Evolutionary conservation across 2,797 vertebrate genomes (phyloP), one percentile per base, ranked within the genome.

Genomic region (Phalanger gymnotis): DNA sequence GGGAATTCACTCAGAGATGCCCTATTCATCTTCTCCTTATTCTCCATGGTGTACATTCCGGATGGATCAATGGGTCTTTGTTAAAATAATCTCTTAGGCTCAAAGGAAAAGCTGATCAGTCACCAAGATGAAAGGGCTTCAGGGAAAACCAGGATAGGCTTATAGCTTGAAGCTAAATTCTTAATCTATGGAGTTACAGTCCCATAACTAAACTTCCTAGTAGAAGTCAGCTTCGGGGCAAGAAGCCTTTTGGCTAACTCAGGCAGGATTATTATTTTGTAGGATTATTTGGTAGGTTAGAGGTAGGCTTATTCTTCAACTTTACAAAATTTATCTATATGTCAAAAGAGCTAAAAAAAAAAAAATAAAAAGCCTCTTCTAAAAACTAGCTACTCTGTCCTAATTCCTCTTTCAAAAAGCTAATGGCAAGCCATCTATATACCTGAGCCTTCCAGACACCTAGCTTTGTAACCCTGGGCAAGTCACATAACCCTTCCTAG

Each of bases 291-390:
- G n/a, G 19, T 25, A 87, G 61, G 34, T 73, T 14, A 73, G 40
- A 87, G 1, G 10, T 87, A 87, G 40, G 40, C 0, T 95, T 94
- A 54, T 91, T 95, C 93, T 96, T 93, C 90, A 73, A 81, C 16
- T 93, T 5, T 53, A 47, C 4, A 66, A 2, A 94, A 91, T 96
- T 94, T 96, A 61, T 92, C n/a, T 96, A 91, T 53, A 94, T 10
- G 22, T 54, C 52, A 91, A 9, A 34, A 57, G 61, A 51, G 6
- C 6, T 30, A 73, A 73, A 25, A 73, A 40, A 6, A 53, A 56
- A 56, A 22, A n/a, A n/a, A n/a, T n/a, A n/a, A 92, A 54, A 56
- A 56, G 5, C 19, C 19, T 52, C 25, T 94, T 95, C 12, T 53
- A 73, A 95, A 96, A 81, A 81, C 19, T 81, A 93, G 54, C 54